Conservation (phyloP, 1,140 invertebrate species). For the Cotesia vestalis region DNA sequence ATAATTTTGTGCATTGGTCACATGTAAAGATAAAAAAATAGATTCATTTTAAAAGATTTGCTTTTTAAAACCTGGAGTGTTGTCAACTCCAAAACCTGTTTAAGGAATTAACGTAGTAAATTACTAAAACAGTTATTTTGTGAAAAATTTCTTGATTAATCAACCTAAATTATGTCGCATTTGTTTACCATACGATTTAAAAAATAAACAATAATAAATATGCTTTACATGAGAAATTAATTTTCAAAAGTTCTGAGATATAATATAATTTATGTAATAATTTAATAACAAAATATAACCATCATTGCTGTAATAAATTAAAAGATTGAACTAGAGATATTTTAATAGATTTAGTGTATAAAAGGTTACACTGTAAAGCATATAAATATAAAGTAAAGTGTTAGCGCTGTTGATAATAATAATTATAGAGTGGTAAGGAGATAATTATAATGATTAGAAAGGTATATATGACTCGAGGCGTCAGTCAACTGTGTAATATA, state of each 20-base stretch:
- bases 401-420: slow-evolving; percentile 1
- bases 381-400: slow-evolving; percentile 15
- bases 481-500: slow-evolving; percentile 6
- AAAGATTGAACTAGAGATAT: slow-evolving; percentile 2
- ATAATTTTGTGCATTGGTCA: no score
- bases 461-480: background rate
- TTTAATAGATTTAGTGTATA: slow-evolving; percentile 15
- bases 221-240: background rate
- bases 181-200: no score
- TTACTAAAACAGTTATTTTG: no score
- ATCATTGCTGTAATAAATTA: background rate
- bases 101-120: no score
- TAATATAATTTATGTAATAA: background rate
- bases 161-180: no score
- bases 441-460: slow-evolving; percentile 21
- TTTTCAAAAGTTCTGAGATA: background rate
- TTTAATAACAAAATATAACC: background rate
- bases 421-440: slow-evolving; percentile 18
- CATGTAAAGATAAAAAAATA: no score
- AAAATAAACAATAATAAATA: background rate
- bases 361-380: background rate
- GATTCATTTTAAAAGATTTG: no score
- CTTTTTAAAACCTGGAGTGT: no score
- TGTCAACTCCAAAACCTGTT: no score
- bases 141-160: no score